These are phyloP conservation scores for Actenoides hombroni DNA, from an alignment of 2,113 vertebrate species.

Conservation along the genomic window DNA sequence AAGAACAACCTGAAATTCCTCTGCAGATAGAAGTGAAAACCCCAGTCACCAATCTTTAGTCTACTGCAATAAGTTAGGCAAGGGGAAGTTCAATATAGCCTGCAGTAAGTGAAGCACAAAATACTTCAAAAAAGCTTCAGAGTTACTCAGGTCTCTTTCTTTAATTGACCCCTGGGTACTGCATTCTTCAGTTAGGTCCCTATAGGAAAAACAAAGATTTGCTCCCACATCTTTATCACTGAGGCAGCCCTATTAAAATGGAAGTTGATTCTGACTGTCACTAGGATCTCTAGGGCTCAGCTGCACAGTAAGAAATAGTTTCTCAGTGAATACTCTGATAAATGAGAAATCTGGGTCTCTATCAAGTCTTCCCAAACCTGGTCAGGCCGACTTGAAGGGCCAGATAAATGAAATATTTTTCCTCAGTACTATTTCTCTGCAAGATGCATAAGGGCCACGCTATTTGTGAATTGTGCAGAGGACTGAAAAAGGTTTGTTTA, in stretches of 20 bases:
- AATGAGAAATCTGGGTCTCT: background rate
- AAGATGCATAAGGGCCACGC: fast-evolving
- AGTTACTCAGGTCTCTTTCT: background rate
- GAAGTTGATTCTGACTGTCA: background rate
- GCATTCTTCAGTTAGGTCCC: background rate
- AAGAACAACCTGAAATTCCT: constrained; percentile 90
- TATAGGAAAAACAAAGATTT: background rate
- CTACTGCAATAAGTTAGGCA: background rate
- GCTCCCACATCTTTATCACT: background rate
- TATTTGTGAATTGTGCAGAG: background rate
- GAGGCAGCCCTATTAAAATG: background rate
- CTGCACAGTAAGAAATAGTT: background rate
- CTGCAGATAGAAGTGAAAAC: constrained; percentile 72
- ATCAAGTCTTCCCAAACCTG: background rate
- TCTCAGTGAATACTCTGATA: background rate
- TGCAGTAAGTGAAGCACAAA: background rate
- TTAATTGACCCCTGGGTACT: background rate
- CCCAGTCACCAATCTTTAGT: background rate
- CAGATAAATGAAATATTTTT: background rate
- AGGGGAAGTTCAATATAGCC: background rate
- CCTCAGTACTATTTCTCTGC: background rate
- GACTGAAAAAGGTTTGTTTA: background rate
- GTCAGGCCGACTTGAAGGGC: background rate
- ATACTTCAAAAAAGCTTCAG: background rate
- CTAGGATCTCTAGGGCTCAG: background rate